A percentile compares a stretch with the other conserved stretches of the same genome.
Evolutionary conservation across 2,113 vertebrate species (phyloP).

Genomic region (Procapra przewalskii): DNA sequence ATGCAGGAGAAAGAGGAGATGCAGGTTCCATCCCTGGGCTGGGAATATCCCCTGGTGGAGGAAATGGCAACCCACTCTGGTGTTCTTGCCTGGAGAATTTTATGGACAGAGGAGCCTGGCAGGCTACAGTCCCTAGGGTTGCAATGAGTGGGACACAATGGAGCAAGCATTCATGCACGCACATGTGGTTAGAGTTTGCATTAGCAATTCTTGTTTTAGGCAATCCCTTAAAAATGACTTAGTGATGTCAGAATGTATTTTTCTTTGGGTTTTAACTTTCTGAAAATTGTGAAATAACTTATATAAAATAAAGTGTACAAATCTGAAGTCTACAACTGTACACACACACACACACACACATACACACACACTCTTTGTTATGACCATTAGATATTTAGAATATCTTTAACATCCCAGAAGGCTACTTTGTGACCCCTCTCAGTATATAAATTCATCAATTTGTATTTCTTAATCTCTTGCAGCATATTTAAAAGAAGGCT

Average conservation of each 20-base stretch:
- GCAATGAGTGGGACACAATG: neutral
- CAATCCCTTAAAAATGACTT: conserved; percentile 28
- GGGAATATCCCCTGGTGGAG: neutral
- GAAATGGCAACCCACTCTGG: neutral
- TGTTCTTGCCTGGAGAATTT: neutral
- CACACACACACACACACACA: neutral
- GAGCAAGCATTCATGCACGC: neutral
- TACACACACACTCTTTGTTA: neutral
- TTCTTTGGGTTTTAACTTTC: conserved; percentile 12
- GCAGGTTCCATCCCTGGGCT: neutral
- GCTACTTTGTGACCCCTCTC: neutral
- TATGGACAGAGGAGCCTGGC: neutral
- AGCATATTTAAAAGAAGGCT: neutral
- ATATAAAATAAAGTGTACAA: neutral
- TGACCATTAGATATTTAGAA: conserved; percentile 1
- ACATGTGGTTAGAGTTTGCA: neutral
- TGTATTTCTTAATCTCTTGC: conserved; percentile 10
- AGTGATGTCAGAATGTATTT: neutral
- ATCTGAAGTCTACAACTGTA: neutral
- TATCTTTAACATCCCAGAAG: neutral
- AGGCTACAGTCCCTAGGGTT: neutral
- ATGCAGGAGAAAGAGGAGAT: neutral
- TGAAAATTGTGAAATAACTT: neutral
- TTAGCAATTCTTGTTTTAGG: neutral
- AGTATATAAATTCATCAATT: neutral